phyloP scores from a whole-genome alignment of 2,888 invertebrate species.

The Acanthosepion pharaonis region DNA sequence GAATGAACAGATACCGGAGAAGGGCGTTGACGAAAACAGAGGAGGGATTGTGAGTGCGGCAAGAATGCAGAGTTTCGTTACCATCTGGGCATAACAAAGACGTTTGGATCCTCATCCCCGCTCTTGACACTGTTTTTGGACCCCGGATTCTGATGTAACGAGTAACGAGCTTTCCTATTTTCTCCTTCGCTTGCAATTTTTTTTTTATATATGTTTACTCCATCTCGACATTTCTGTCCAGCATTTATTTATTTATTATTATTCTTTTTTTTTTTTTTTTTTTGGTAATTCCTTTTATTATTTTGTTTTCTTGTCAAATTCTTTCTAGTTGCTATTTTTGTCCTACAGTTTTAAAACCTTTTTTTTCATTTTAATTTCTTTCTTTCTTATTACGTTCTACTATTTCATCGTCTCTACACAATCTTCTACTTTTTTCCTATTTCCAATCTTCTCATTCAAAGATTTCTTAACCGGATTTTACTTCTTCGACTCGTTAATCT shows the following conservation, averaged over 20 bases:
- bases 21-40: not conserved
- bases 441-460: not conserved
- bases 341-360: no score
- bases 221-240: no score
- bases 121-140: not conserved
- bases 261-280: no score
- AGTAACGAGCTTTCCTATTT: not conserved
- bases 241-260: no score
- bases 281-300: no score
- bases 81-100: constrained; percentile 23
- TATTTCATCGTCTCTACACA: no score
- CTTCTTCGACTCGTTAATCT: not conserved
- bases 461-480: not conserved
- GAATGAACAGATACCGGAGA: constrained; percentile 33
- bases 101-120: not conserved
- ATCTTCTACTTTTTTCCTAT: no score
- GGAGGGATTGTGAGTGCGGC: not conserved
- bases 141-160: not conserved
- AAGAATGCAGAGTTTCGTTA: not conserved
- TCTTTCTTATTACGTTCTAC: no score
- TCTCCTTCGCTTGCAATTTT: not conserved
- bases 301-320: no score
- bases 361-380: no score
- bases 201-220: no score
- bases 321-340: no score